A percentile compares a stretch with the other conserved stretches of the same genome.
phyloP scores from a whole-genome alignment of 35 echinoderm and acorn worm genomes.

The Hemicentrotus pulcherrimus region DNA sequence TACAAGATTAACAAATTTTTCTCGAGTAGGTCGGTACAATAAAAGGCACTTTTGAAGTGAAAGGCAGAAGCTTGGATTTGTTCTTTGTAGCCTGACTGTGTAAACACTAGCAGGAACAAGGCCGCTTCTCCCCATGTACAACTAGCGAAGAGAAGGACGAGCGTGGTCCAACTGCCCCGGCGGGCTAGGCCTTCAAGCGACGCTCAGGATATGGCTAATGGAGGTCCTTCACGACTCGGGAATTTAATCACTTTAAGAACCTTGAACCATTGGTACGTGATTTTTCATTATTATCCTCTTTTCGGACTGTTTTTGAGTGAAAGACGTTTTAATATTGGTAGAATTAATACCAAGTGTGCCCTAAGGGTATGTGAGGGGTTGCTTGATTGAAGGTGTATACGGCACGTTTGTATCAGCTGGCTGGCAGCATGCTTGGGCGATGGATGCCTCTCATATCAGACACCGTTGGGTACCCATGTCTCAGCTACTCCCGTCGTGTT shows the following conservation, averaged over 20 bases:
- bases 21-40: not conserved
- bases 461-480: not conserved
- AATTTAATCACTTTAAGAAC: slow-evolving; percentile 6
- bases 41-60: not conserved
- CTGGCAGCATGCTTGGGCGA: not conserved
- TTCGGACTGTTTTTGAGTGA: not conserved
- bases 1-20: not conserved
- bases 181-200: slow-evolving; percentile 3
- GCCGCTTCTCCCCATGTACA: not conserved
- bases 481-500: not conserved
- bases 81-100: slow-evolving; percentile 8
- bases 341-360: not conserved
- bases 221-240: not conserved
- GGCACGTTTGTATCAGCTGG: not conserved
- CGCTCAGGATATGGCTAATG: slow-evolving; percentile 12
- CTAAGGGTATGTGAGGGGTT: not conserved
- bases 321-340: not conserved
- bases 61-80: not conserved
- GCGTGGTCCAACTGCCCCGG: not conserved
- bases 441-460: not conserved
- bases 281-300: slow-evolving; percentile 14
- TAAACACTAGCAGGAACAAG: slow-evolving; percentile 21
- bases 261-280: slow-evolving; percentile 2
- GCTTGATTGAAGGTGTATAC: not conserved
- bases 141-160: slow-evolving; percentile 10